Evolutionary conservation across 2,113 vertebrate genomes (phyloP).

Genomic region (Ictalurus furcatus): DNA sequence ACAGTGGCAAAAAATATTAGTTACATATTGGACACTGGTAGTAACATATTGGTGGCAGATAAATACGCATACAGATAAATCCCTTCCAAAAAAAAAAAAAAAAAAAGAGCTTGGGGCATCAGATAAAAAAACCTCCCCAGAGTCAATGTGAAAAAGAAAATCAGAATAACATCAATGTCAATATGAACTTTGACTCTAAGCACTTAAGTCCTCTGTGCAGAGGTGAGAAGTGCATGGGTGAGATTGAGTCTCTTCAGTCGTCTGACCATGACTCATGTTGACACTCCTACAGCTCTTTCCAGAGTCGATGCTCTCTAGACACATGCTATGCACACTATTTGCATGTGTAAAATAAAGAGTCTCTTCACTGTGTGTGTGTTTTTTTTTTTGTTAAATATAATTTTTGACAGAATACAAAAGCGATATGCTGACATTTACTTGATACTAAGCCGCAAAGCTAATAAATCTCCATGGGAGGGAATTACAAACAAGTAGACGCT

Average conservation of each 20-base stretch:
- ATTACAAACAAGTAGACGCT: not conserved
- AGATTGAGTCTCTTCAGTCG: slow-evolving; percentile 1
- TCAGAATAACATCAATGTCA: not conserved
- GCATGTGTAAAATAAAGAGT: slow-evolving; percentile 6
- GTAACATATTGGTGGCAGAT: not conserved
- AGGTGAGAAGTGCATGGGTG: slow-evolving; percentile 16
- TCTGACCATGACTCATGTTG: slow-evolving; percentile 37
- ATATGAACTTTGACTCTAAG: slow-evolving; percentile 24
- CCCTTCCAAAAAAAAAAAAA: not conserved
- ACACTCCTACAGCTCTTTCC: slow-evolving; percentile 41
- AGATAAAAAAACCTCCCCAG: not conserved
- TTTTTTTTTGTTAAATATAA: not conserved
- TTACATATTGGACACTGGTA: not conserved
- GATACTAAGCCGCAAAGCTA: not conserved
- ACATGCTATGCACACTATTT: not conserved
- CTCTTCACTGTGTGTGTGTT: not conserved
- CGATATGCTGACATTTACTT: slow-evolving; percentile 6
- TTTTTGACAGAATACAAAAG: slow-evolving; percentile 27
- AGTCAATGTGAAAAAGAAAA: not conserved
- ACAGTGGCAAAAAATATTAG: slow-evolving; percentile 1
- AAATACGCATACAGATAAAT: not conserved
- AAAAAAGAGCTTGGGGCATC: not conserved
- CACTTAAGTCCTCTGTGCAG: not conserved
- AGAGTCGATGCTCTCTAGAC: slow-evolving; percentile 41
- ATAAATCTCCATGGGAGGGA: not conserved